phyloP scores from a whole-genome alignment of 2,113 vertebrate species.

The Sceloporus tristichus region DNA sequence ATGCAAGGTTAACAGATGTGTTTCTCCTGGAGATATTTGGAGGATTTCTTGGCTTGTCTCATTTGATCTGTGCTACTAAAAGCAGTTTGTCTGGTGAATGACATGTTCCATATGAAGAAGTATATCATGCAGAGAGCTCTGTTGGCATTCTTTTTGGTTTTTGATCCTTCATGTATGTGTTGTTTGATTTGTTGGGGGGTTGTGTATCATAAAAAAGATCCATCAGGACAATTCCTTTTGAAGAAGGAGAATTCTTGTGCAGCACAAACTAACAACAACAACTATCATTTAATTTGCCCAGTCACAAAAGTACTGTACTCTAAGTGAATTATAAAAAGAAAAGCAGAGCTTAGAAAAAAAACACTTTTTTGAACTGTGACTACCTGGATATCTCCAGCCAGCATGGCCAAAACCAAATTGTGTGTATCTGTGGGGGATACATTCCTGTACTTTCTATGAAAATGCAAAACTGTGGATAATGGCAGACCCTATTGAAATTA shows the following conservation, averaged over 20 bases:
- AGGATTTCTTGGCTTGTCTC: constrained; percentile 13
- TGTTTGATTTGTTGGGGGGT: not conserved
- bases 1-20: constrained; percentile 40
- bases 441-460: no score
- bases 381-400: no score
- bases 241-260: not conserved
- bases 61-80: constrained; percentile 22
- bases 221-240: not conserved
- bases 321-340: no score
- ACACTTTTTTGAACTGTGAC: no score
- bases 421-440: no score
- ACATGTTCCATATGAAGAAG: constrained; percentile 13
- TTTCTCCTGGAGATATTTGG: constrained; percentile 37
- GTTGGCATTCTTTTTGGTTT: not conserved
- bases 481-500: no score
- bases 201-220: not conserved
- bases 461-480: no score
- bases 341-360: no score
- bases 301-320: no score
- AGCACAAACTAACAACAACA: no score
- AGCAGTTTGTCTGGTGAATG: constrained; percentile 6
- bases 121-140: constrained; percentile 2
- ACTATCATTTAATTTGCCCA: no score
- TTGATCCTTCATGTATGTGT: not conserved
- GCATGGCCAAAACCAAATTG: no score